Percentiles rank a stretch among this genome's conserved stretches.
Evolutionary conservation across 2,113 vertebrate species (phyloP).

Genomic region (Microcebus griseorufus): DNA sequence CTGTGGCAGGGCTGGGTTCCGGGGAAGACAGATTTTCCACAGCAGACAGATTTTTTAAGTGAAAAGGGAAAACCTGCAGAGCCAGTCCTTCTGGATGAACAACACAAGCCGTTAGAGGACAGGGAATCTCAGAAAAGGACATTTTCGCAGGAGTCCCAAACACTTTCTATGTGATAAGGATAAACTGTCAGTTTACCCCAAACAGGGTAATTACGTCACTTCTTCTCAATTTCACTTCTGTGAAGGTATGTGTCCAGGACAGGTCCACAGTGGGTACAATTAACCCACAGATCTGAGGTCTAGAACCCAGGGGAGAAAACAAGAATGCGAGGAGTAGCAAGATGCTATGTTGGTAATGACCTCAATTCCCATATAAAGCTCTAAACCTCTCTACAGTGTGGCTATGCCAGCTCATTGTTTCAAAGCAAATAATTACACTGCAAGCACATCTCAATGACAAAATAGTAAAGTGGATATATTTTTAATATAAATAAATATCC

Average conservation of each 20-base stretch:
- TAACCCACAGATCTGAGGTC: not conserved
- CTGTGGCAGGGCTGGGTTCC: not conserved
- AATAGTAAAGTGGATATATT: not conserved
- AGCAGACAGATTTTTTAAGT: not conserved
- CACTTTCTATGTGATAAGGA: not conserved
- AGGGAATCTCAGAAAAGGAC: not conserved
- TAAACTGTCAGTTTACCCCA: not conserved
- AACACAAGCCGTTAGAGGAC: not conserved
- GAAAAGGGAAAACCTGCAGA: not conserved
- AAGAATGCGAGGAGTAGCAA: rapidly evolving
- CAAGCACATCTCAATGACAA: not conserved
- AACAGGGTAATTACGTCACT: not conserved
- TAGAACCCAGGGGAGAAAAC: not conserved
- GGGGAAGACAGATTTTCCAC: not conserved
- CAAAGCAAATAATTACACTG: not conserved
- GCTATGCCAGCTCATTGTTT: not conserved
- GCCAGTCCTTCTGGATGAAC: not conserved
- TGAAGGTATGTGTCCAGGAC: not conserved
- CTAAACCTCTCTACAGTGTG: not conserved
- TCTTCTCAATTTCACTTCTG: not conserved
- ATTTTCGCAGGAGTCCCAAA: not conserved
- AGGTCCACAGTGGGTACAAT: not conserved
- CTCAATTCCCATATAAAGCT: not conserved
- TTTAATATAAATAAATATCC: not conserved
- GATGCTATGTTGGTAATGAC: not conserved